Evolutionary conservation across 2,113 vertebrate species (phyloP).

Genomic region (Rafetus swinhoei): DNA sequence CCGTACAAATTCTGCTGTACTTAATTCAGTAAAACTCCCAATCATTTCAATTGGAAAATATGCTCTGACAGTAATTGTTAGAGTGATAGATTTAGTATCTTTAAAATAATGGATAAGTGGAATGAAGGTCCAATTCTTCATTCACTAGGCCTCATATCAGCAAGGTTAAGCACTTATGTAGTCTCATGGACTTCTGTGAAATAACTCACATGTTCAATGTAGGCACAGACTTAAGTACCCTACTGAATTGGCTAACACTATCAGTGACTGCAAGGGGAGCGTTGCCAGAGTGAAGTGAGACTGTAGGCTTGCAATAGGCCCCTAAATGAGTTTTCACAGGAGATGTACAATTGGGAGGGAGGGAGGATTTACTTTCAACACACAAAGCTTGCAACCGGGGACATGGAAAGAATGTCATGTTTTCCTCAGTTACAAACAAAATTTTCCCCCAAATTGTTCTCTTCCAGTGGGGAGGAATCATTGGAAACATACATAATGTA

Average conservation of each 20-base stretch:
- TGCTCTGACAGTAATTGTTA: neutral
- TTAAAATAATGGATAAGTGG: neutral
- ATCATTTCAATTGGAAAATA: neutral
- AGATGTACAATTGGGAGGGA: neutral
- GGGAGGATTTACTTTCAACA: neutral
- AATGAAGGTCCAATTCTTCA: neutral
- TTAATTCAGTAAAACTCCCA: neutral
- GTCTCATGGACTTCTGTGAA: neutral
- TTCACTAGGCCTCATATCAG: neutral
- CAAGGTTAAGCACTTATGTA: neutral
- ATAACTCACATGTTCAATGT: rapidly evolving
- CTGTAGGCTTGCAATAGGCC: neutral
- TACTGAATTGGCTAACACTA: neutral
- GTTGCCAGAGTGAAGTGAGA: neutral
- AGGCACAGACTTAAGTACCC: neutral
- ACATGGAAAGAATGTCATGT: neutral
- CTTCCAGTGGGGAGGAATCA: rapidly evolving
- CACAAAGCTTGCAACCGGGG: rapidly evolving
- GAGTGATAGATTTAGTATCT: neutral
- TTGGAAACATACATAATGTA: neutral
- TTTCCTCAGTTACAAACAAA: neutral
- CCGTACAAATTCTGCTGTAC: neutral
- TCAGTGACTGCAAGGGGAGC: neutral
- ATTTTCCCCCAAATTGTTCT: neutral
- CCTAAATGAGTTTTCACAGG: neutral